A percentile compares a stretch with the other conserved stretches of the same genome.
phyloP scores from a whole-genome alignment of 2,888 invertebrate species.

The Eustalomyia histrio region DNA sequence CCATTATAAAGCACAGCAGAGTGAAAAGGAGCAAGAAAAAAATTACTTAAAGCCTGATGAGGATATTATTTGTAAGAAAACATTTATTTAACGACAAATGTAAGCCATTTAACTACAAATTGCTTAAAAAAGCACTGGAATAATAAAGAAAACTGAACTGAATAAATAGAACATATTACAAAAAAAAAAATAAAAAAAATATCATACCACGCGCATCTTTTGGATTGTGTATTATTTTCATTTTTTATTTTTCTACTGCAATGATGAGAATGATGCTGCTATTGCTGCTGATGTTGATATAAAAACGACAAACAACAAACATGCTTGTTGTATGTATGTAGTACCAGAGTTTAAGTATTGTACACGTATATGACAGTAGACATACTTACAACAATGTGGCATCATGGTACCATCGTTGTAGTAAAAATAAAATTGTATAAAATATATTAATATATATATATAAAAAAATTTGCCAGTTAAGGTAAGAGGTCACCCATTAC shows the following conservation, averaged over 20 bases:
- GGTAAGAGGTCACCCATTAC: conserved; percentile 61
- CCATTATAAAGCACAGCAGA: neutral
- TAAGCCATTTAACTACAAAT: conserved; percentile 63
- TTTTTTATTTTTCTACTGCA: conserved; percentile 9
- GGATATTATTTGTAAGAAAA: conserved; percentile 44
- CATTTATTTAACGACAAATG: conserved; percentile 55
- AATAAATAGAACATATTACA: conserved; percentile 1
- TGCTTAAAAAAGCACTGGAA: conserved; percentile 46
- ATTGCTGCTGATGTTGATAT: conserved; percentile 15
- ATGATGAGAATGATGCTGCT: conserved; percentile 38
- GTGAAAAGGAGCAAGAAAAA: neutral
- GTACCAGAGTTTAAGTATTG: neutral
- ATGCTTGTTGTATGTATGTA: neutral
- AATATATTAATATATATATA: neutral
- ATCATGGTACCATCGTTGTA: neutral
- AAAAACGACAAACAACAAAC: conserved; percentile 28
- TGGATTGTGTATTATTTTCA: conserved; percentile 20
- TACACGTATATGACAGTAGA: conserved; percentile 23
- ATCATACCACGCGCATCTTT: conserved; percentile 49
- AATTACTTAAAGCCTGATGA: conserved; percentile 16
- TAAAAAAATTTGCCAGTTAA: conserved; percentile 41
- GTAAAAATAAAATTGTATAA: neutral
- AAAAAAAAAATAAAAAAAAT: conserved; percentile 11
- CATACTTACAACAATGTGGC: conserved; percentile 29
- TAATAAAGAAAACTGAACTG: conserved; percentile 8